Base-by-base conservation (phyloP, 2,113 vertebrate species). In the Stercorarius parasiticus region DNA sequence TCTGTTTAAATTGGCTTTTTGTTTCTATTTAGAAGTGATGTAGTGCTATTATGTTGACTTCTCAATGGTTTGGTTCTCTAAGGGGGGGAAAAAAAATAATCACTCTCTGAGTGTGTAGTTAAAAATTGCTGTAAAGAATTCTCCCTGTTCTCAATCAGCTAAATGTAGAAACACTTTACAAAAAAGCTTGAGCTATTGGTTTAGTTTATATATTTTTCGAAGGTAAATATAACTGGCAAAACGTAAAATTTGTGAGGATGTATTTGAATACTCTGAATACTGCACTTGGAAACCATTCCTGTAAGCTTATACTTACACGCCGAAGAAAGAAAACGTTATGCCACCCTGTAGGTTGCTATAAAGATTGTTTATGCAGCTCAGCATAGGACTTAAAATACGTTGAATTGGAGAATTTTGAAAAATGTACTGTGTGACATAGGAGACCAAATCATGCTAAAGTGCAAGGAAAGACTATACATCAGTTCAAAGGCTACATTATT, bases 361-460 rank as follows among this genome's bases (percentile, higher is more conserved):
- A 98, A 98, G 97, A 98, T 98, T 98, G 98, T 98, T 98, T 98
- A 98, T 98, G 98, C 98, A 98, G 97, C 98, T 98, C 95, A 96
- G 91, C 91, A 74, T 19, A 94, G 97, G 97, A 96, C 95, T 97
- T 98, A 97, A 98, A 98, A 97, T 97, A 98, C 83, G 85, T 98
- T 96, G 97, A 98, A 98, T 90, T 96, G 96, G 95, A 97, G 97
- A 98, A 96, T 96, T 97, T 98, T 98, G 98, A 98, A 98, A 98
- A 98, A 98, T 98, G 97, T 97, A 96, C 94, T 96, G 8, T 91
- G 87, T 23, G 64, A 95, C 97, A 96, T 21, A 86, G 97, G 98
- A 97, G 98, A 98, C 97, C 98, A 98, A 98, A 98, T 98, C 98
- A 98, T 98, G 97, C 97, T 98, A 98, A 98, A 98, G 98, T 97